Percentiles rank a stretch among this genome's conserved stretches.
phyloP scores from a whole-genome alignment of 1,140 invertebrate species.

The Drosophila murphyi region DNA sequence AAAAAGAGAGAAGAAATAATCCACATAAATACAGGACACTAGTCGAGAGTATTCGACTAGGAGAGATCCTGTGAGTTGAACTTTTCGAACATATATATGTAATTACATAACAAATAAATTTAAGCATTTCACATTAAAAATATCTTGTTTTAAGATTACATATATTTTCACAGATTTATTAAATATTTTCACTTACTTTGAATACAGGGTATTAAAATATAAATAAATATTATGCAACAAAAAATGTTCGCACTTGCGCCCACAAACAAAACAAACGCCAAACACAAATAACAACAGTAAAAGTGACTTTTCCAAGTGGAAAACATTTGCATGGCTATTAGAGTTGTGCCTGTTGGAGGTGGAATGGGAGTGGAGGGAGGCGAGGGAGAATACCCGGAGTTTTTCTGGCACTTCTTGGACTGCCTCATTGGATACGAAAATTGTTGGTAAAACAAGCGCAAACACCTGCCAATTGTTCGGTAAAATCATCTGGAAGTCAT shows the following conservation, averaged over 20 bases:
- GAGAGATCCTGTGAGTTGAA: not conserved
- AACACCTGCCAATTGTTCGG: conserved; percentile 65
- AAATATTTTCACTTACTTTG: not conserved
- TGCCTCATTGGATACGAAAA: conserved; percentile 69
- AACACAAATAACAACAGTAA: conserved; percentile 41
- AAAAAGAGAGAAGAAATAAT: conserved; percentile 27
- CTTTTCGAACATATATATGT: not conserved
- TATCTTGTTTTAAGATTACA: not conserved
- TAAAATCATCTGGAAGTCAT: conserved; percentile 34
- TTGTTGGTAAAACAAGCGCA: conserved; percentile 82
- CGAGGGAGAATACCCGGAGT: not conserved
- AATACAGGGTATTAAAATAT: conserved; percentile 14
- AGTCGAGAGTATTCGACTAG: not conserved
- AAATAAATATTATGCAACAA: conserved; percentile 42
- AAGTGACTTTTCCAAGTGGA: conserved; percentile 66
- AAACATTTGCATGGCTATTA: conserved; percentile 74
- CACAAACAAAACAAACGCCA: conserved; percentile 49
- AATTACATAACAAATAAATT: not conserved
- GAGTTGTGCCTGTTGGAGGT: not conserved
- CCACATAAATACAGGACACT: not conserved
- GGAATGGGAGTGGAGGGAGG: not conserved
- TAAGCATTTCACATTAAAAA: conserved; percentile 8
- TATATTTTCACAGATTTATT: not conserved
- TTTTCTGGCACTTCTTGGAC: not conserved
- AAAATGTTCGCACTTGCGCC: conserved; percentile 61